Base-by-base conservation (phyloP, 1,140 invertebrate species). In the Drosophila sp. region DNA sequence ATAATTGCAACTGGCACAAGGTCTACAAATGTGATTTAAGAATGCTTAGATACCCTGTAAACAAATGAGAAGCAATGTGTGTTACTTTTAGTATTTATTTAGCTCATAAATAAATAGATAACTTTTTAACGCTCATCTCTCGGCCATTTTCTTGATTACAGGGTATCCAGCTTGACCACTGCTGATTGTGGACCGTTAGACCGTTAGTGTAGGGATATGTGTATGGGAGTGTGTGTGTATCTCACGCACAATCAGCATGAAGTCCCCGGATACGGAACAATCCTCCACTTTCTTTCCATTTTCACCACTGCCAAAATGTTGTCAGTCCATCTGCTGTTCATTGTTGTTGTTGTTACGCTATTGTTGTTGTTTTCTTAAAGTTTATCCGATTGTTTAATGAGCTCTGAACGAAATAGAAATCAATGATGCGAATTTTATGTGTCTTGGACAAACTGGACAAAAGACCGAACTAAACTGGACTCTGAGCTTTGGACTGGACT, bases 341-440 rank as follows among this genome's bases (percentile, higher is more conserved):
- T 32, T 25, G 11, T 27, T 64, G 14, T 8, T 54, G 27, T 40
- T 57, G 27, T 50, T 53, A n/a, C n/a, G 32, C 48, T 45, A 2
- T 32, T 38, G 46, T 66, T 76, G 9, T 41, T 69, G 56, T 61
- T 66, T 65, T 76, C 69, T 77, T 74, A 69, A 77, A 77, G 57
- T 74, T 77, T 77, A 77, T 73, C 71, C 74, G 74, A 74, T 77
- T 77, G 74, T 77, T 77, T 77, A 77, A 77, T 77, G 74, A 77
- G 74, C 74, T 77, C 62, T 77, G 74, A 77, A 77, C 53, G 71
- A 74, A 66, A 77, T 77, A 77, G 74, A 77, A 77, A 77, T 77
- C 74, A 77, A 77, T 77, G 74, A 77, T 77, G 74, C 74, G 74
- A 69, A 70, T 77, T 77, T 77, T 77, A 77, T 77, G 69, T 73